Evolutionary conservation across 2,113 vertebrate genomes (phyloP).

Genomic region (Epinephelus cyanopodus): DNA sequence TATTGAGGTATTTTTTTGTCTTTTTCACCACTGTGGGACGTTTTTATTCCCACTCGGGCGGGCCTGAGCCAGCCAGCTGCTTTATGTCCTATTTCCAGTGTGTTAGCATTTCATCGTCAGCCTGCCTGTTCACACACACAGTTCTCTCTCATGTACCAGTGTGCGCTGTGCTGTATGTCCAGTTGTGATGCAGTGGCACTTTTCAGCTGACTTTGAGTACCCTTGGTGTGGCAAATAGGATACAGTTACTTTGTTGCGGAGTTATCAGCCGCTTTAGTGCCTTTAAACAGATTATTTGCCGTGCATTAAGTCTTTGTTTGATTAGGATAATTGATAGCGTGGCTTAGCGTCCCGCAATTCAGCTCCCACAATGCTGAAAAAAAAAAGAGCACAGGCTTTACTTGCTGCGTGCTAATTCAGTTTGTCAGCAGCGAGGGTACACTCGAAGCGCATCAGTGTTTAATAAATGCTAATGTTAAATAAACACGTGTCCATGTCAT

Average conservation of each 20-base stretch:
- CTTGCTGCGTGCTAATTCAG: slow-evolving; percentile 57
- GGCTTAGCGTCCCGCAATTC: slow-evolving; percentile 46
- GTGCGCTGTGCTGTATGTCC: background rate
- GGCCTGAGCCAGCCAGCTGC: background rate
- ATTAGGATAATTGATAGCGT: slow-evolving; percentile 80
- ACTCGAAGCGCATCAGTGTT: slow-evolving; percentile 19
- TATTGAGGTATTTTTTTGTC: background rate
- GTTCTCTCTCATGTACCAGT: background rate
- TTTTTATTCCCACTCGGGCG: background rate
- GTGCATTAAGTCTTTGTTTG: slow-evolving; percentile 75
- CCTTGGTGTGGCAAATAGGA: slow-evolving; percentile 38
- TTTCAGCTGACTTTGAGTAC: slow-evolving; percentile 48
- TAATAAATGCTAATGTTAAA: slow-evolving; percentile 50
- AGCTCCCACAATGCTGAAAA: slow-evolving; percentile 20
- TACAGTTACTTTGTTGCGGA: slow-evolving; percentile 39
- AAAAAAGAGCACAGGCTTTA: slow-evolving; percentile 29
- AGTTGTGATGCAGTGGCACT: background rate
- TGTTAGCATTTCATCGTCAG: background rate
- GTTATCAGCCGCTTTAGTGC: slow-evolving; percentile 44
- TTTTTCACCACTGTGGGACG: background rate
- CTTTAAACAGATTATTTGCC: slow-evolving; percentile 72
- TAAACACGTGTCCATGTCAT: slow-evolving; percentile 31
- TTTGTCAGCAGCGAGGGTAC: slow-evolving; percentile 33
- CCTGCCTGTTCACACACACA: background rate
- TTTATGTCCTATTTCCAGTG: background rate